Evolutionary conservation across 2,797 vertebrate genomes (phyloP).

Genomic region (Tadarida brasiliensis): DNA sequence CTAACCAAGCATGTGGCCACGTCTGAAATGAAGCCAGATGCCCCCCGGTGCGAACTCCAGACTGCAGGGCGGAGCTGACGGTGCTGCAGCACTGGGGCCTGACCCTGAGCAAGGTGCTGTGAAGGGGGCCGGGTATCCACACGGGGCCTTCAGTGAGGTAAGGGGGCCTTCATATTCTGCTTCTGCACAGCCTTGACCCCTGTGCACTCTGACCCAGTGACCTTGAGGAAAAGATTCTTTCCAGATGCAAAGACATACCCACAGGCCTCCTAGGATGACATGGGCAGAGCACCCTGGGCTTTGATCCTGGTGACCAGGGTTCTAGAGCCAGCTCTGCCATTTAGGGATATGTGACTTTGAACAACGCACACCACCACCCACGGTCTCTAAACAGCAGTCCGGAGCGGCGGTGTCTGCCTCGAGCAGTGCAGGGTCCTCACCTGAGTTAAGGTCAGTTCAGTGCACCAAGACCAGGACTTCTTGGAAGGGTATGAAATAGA

Average conservation of each 20-base stretch:
- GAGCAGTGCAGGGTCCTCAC: background rate
- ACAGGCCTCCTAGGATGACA: background rate
- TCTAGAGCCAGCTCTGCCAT: background rate
- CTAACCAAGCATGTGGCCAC: background rate
- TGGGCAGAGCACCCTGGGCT: background rate
- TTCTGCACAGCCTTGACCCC: background rate
- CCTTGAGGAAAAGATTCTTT: background rate
- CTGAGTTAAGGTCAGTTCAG: background rate
- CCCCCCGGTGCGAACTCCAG: background rate
- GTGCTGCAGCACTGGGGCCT: background rate
- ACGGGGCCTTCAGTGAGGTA: background rate
- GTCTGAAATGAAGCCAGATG: background rate
- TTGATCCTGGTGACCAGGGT: background rate
- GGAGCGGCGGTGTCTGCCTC: background rate
- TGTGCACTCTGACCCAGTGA: background rate
- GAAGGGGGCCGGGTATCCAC: background rate
- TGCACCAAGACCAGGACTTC: background rate
- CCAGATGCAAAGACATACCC: background rate
- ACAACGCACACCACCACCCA: background rate
- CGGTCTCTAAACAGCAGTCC: background rate
- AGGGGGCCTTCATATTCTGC: background rate
- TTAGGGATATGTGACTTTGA: background rate
- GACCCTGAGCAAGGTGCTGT: background rate
- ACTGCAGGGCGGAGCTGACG: background rate
- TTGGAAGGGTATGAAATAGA: background rate